A percentile compares a stretch with the other conserved stretches of the same genome.
These are phyloP conservation scores for Oxygymnocypris stewartii DNA, from an alignment of 2,113 vertebrate genomes.

Conservation along the genomic window DNA sequence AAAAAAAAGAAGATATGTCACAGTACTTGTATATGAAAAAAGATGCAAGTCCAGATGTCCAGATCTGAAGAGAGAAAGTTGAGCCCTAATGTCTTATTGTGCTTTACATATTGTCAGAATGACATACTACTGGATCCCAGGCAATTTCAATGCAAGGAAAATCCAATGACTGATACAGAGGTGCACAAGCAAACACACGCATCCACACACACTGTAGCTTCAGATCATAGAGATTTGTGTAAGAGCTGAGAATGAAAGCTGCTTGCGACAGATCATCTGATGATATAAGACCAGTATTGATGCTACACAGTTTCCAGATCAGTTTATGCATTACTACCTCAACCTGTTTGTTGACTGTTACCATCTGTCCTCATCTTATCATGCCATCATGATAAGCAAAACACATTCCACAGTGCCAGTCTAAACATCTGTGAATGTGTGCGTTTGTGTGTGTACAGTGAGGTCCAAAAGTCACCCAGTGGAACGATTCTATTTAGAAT, in stretches of 20 bases:
- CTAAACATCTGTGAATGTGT: slow-evolving; percentile 13
- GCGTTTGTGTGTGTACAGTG: not conserved
- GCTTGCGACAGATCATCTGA: not conserved
- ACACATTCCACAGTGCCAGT: slow-evolving; percentile 30
- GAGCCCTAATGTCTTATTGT: too few species aligned
- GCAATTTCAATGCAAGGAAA: not conserved
- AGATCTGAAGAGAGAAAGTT: not conserved
- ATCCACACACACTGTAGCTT: not conserved
- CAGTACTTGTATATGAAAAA: not conserved
- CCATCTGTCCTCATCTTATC: slow-evolving; percentile 26
- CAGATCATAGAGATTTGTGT: slow-evolving; percentile 3
- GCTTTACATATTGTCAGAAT: not conserved
- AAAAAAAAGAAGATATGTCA: not conserved
- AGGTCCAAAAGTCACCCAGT: not conserved
- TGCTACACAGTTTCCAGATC: not conserved
- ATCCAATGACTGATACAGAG: not conserved
- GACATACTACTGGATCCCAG: not conserved
- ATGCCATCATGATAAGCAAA: slow-evolving; percentile 8
- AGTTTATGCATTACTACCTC: not conserved
- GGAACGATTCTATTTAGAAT: not conserved
- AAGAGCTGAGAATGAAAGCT: not conserved
- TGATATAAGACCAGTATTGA: slow-evolving; percentile 39
- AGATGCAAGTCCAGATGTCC: not conserved
- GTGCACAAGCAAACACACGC: not conserved
- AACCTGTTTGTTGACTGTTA: not conserved